Percentiles rank a stretch among this genome's conserved stretches.
Conservation (phyloP, 2,113 vertebrate genomes). For the Vidua chalybeata region DNA sequence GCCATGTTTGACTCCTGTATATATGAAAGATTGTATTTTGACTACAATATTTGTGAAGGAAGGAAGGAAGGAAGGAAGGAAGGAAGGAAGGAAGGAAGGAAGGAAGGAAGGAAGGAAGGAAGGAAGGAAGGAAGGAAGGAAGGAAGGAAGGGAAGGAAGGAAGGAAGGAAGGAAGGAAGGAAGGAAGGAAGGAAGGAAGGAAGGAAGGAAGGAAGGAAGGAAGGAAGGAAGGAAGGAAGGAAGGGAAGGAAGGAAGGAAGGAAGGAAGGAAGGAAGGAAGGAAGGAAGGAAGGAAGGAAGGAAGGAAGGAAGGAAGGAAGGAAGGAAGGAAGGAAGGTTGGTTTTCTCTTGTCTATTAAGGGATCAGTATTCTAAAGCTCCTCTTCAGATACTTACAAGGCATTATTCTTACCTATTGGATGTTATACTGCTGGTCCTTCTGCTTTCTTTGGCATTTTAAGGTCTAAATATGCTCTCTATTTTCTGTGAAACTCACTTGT, state of each 20-base stretch:
- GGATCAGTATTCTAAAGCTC: not conserved
- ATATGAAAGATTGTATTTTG: not conserved
- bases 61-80: not conserved
- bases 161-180: no score
- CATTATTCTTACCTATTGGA: not conserved
- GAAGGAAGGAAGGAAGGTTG: no score
- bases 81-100: not conserved
- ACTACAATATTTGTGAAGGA: not conserved
- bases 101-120: no score
- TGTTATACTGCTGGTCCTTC: accelerated
- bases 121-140: not conserved
- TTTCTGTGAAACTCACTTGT: not conserved
- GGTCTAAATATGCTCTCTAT: not conserved
- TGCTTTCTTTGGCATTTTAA: not conserved
- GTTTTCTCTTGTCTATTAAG: not conserved
- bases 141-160: no score
- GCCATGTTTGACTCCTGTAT: not conserved
- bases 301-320: no score
- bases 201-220: no score
- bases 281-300: no score
- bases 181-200: no score
- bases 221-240: no score
- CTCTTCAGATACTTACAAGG: not conserved
- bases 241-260: not conserved
- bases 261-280: no score